Evolutionary conservation across 2,797 vertebrate species (phyloP).

Genomic region (Melanotaenia nigrans): DNA sequence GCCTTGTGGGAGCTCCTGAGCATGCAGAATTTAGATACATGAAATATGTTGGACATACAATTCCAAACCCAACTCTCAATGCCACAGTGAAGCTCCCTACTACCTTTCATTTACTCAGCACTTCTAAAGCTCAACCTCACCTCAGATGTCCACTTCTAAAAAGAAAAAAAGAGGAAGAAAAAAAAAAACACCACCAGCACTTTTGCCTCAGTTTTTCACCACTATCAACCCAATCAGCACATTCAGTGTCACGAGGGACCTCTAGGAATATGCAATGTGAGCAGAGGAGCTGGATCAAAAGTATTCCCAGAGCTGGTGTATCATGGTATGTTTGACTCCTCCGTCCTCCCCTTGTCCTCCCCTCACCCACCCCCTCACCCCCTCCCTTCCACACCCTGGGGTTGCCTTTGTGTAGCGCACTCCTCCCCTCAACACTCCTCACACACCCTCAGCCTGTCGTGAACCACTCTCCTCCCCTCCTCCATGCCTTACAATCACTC

Average conservation of each 20-base stretch:
- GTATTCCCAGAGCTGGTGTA: constrained; percentile 63
- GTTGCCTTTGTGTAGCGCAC: constrained; percentile 69
- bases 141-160: constrained; percentile 60
- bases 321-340: constrained; percentile 63
- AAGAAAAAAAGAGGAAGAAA: background rate
- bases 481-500: constrained; percentile 76
- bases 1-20: constrained; percentile 61
- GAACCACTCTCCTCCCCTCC: constrained; percentile 71
- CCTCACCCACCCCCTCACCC: constrained; percentile 24
- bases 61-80: constrained; percentile 37
- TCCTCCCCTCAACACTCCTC: constrained; percentile 36
- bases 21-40: constrained; percentile 44
- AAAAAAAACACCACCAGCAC: constrained; percentile 17
- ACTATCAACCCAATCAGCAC: constrained; percentile 70
- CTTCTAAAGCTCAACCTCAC: constrained; percentile 52
- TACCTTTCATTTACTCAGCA: constrained; percentile 59
- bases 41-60: constrained; percentile 12
- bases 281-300: constrained; percentile 56
- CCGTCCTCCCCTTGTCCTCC: constrained; percentile 33
- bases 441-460: constrained; percentile 64
- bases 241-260: constrained; percentile 61
- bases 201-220: constrained; percentile 49
- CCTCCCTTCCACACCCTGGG: constrained; percentile 75
- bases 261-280: constrained; percentile 61
- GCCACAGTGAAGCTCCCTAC: constrained; percentile 34